Evolutionary conservation across 2,888 invertebrate species (phyloP).

Genomic region (Conomelus anceps): DNA sequence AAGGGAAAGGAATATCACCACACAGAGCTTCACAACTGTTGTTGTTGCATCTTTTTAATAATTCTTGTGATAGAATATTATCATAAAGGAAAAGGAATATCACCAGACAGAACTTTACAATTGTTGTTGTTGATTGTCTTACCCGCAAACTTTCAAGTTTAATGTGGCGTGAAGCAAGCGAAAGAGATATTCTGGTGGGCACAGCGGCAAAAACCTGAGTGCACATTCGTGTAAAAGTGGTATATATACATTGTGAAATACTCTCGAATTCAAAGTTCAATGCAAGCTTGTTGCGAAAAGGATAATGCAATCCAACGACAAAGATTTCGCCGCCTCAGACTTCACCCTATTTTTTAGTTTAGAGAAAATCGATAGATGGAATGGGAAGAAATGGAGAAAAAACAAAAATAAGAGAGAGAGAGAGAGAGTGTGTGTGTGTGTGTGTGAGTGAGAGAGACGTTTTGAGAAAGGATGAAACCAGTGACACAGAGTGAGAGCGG

Average conservation of each 20-base stretch:
- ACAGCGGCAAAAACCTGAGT: neutral
- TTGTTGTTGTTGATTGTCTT: neutral
- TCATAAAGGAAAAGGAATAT: neutral
- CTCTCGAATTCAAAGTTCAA: neutral
- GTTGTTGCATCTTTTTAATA: neutral
- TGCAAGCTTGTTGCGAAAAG: neutral
- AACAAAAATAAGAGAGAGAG: constrained; percentile 9
- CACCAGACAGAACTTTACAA: neutral
- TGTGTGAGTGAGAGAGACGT: too few species aligned
- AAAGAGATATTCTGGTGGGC: neutral
- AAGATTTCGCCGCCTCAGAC: neutral
- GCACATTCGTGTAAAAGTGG: neutral
- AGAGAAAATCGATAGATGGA: constrained; percentile 7
- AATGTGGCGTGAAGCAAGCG: neutral
- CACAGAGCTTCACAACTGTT: neutral
- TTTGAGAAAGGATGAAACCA: too few species aligned
- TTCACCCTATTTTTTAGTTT: neutral
- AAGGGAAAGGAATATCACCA: neutral
- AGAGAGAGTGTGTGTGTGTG: constrained; percentile 7
- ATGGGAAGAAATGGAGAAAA: neutral
- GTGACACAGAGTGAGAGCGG: constrained; percentile 8
- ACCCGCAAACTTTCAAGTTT: neutral
- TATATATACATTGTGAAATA: constrained; percentile 2
- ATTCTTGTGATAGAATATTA: neutral
- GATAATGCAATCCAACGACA: constrained; percentile 1